Evolutionary conservation across 2,888 invertebrate species (phyloP), one percentile per base, ranked within the genome.

Genomic region (Brenthis ino): DNA sequence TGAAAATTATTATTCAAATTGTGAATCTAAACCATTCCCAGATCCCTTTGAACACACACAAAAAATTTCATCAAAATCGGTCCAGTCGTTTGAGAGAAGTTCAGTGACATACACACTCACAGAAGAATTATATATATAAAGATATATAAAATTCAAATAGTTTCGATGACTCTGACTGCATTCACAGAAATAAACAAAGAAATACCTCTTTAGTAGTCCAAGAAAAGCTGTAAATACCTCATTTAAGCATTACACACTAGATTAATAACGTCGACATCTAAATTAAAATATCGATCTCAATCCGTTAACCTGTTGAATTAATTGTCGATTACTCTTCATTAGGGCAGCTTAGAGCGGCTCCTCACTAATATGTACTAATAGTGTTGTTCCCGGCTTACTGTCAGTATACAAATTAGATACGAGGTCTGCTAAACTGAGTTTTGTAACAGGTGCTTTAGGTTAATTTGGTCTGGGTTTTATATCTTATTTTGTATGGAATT

Each of bases 291-390:
- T 60, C 43, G 53, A 53, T 63, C 53, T 55, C 60, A 55, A 56
- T 61, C 47, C 61, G 69, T 72, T 71, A 73, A 73, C 73, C 68
- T 72, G 72, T 70, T 75, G 71, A 74, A 72, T 76, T 76, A 77
- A 78, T 76, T 72, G 74, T 75, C 72, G 66, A 70, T 72, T 70
- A 70, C 66, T 72, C 70, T 68, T 68, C 72, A 70, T 70, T 72
- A 70, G 16, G 37, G 50, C 20, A 47, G 72, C 66, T 72, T 68
- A 72, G 70, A 53, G 24, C 64, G 68, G 70, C 72, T 79, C 81
- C 80, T 71, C 76, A 85, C 87, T 86, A 91, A 91, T 89, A 87
- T 89, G 89, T 85, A 87, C 88, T 85, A 87, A 91, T 91, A 91
- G 84, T 79, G 77, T 74, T 81, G 81, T 85, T 82, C 85, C 80